Evolutionary conservation across 2,113 vertebrate genomes (phyloP), one percentile per base, ranked within the genome.

Genomic region (Hippocampus barbouri): DNA sequence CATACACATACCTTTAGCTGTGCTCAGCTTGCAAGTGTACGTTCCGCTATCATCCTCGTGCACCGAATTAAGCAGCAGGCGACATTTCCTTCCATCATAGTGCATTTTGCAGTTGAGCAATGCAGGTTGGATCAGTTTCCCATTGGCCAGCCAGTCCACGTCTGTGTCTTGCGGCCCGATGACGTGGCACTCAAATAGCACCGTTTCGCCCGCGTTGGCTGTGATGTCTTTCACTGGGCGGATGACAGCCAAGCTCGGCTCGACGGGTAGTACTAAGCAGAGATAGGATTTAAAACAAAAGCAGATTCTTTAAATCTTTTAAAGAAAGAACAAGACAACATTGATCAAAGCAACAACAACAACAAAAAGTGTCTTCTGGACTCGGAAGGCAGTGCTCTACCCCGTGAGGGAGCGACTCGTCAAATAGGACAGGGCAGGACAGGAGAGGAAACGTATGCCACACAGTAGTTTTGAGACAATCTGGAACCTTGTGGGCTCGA

Each of bases 71-170:
- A 99, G 96, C 81, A 98, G 91, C 79, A 98, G 93, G 56, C 95
- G 94, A 83, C 96, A 98, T 70, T 95, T 94, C 71, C 90, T 93
- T 57, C 97, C 97, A 5, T 99, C 95, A 77, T 98, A 99, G 90
- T 97, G 95, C 97, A 99, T 99, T 92, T 98, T 98, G 86, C 97
- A 99, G 92, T 97, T 96, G 79, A 98, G 95, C 84, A 98, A 86
- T 0, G 97, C 96, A 0, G 97, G 97, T 89, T 98, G 97, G 87
- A 98, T 94, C 83, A 99, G 94, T 82, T 94, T 96, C 63, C 96
- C 96, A 21, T 94, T 93, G 4, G 94, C 94, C 45, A 98, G 89
- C 97, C 97, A 99, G 90, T 99, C 97, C 72, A 98, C 97, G 2
- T 98, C 97, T 41, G 95, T 94, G 88, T 98, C 97, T n/a, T 95